Conservation (phyloP, 1,140 invertebrate genomes). For the Battus philenor region DNA sequence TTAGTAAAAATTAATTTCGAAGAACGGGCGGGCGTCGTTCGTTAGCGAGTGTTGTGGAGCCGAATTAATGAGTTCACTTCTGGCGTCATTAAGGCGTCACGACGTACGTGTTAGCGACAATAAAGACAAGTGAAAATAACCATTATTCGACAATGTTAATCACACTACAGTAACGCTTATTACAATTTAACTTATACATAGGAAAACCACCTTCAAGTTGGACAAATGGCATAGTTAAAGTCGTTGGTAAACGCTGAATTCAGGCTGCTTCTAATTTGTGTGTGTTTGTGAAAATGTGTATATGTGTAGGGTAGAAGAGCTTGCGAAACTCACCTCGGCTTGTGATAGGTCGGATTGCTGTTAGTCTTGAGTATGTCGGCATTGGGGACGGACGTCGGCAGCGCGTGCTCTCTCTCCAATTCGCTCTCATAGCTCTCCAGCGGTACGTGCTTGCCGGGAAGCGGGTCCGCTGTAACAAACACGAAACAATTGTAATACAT, state of each 20-base stretch:
- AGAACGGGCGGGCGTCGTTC: not conserved
- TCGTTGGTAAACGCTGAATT: too few relatives aligned
- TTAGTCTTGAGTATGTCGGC: conserved; percentile 83
- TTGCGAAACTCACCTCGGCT: conserved; percentile 76
- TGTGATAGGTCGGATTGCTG: conserved; percentile 82
- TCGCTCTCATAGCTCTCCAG: conserved; percentile 79
- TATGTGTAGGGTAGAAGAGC: too few relatives aligned
- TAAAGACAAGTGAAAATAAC: too few relatives aligned
- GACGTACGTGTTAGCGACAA: too few relatives aligned
- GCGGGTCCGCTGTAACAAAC: conserved; percentile 63
- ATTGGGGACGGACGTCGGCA: conserved; percentile 82
- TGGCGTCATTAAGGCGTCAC: conserved; percentile 2
- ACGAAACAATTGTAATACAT: too few relatives aligned
- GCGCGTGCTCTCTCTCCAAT: conserved; percentile 80
- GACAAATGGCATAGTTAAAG: too few relatives aligned
- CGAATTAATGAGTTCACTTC: conserved; percentile 8
- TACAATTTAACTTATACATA: too few relatives aligned
- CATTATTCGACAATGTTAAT: too few relatives aligned
- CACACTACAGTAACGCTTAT: too few relatives aligned
- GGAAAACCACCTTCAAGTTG: too few relatives aligned
- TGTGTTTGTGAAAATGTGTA: too few relatives aligned
- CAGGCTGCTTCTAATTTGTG: too few relatives aligned
- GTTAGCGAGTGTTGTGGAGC: conserved; percentile 1
- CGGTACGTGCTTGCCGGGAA: conserved; percentile 72
- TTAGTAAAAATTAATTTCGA: conserved; percentile 13